Conservation (phyloP, 2,113 vertebrate species). For the Pygoscelis antarcticus region DNA sequence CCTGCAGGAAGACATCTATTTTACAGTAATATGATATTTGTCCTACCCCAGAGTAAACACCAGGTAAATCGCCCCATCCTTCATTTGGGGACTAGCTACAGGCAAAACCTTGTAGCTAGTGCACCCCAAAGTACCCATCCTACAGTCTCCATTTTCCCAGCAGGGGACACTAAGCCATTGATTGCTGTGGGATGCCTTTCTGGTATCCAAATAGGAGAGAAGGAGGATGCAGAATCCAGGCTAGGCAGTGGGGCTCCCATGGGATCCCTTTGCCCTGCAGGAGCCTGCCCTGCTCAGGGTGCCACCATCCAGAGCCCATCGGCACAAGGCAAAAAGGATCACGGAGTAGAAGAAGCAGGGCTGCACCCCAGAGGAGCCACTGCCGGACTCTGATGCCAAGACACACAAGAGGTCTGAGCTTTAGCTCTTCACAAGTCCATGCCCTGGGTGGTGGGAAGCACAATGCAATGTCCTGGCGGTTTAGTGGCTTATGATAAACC, state of each 20-base stretch:
- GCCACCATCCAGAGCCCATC: fast-evolving
- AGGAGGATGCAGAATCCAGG: neutral
- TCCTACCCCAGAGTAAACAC: neutral
- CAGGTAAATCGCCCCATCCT: neutral
- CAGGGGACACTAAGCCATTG: neutral
- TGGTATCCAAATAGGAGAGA: neutral
- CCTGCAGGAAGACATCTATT: neutral
- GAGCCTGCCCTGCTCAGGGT: neutral
- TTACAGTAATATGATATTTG: neutral
- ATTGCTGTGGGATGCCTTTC: neutral
- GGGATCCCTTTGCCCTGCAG: neutral
- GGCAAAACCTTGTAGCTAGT: neutral
- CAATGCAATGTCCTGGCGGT: neutral
- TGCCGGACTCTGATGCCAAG: neutral
- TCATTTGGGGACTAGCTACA: neutral
- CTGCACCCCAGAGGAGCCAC: neutral
- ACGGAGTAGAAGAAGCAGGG: neutral
- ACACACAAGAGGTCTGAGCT: neutral
- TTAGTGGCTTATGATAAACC: neutral
- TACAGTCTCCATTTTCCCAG: neutral
- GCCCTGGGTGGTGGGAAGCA: neutral
- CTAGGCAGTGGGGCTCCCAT: neutral
- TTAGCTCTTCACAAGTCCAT: neutral
- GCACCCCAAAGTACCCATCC: neutral
- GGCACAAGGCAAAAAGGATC: neutral